Conservation (phyloP, 2,113 vertebrate species). For the Macaca nemestrina region DNA sequence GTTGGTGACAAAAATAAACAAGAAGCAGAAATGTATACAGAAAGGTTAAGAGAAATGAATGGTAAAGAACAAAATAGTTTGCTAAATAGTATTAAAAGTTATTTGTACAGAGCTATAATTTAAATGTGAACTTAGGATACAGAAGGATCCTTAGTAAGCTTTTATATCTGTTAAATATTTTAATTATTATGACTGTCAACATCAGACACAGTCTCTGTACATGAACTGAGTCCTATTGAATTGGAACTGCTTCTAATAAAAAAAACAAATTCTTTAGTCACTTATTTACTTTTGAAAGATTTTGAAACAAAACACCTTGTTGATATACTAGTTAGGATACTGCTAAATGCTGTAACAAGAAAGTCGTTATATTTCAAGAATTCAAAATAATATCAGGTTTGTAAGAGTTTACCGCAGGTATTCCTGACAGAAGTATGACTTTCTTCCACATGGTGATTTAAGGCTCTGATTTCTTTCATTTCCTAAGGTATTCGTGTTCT, state of each 20-base stretch:
- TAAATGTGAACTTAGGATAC: neutral
- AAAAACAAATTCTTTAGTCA: neutral
- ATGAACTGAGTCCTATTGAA: neutral
- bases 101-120: slow-evolving; percentile 27
- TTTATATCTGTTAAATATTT: neutral
- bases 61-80: slow-evolving; percentile 9
- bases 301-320: neutral
- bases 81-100: slow-evolving; percentile 1
- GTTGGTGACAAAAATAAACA: slow-evolving; percentile 61
- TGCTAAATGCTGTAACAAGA: neutral
- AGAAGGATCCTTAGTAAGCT: neutral
- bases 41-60: slow-evolving; percentile 53
- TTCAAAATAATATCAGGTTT: neutral
- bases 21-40: slow-evolving; percentile 20
- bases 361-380: neutral
- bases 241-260: neutral
- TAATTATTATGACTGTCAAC: neutral
- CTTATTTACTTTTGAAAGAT: neutral
- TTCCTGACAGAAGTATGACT: neutral
- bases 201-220: neutral
- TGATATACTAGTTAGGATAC: neutral
- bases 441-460: neutral
- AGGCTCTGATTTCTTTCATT: neutral
- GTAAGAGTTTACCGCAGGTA: accelerated
- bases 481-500: neutral